Evolutionary conservation across 2,888 invertebrate genomes (phyloP), one percentile per base, ranked within the genome.

Genomic region (Caenorhabditis sp.): DNA sequence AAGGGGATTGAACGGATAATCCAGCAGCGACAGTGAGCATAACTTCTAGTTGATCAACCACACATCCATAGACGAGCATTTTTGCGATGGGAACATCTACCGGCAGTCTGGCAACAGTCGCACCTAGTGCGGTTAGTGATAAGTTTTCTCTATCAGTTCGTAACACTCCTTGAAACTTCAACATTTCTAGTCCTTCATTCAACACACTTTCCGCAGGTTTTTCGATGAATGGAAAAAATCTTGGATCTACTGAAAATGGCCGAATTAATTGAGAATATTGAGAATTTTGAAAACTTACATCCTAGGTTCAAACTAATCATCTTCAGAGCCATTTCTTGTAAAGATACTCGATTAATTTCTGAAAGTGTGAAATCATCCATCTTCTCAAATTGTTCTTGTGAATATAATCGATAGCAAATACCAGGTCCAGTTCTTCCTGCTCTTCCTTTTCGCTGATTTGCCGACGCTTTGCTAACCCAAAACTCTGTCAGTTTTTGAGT

Each of bases 401-500:
- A 86, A 80, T 89, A 90, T 43, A 90, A 85, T 14, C 97, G 92
- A 89, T 92, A 99, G 88, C 97, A 97, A 2, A 94, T 93, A 1
- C 97, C 97, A 0, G 97, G 97, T 2, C 97, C 94, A 88, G 90
- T 88, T 66, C 91, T 86, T 57, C 91, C 90, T 78, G 84, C 87
- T 10, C 87, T 75, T 66, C 85, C 97, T 89, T 95, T 95, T 62
- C 97, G 91, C 88, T 99, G 97, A 87, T 97, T 95, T 3, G 97
- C 95, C 84, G 95, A 95, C 0, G 97, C 97, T 89, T 94, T 92
- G n/a, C 96, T 95, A 78, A 97, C 94, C 93, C 93, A 95, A 88
- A 95, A 95, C 89, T 99, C 97, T 88, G 83, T 82, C 17, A 90
- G 82, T 60, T 88, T 85, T 87, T 95, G 95, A 91, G 97, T 94